Conservation (phyloP, 1,140 invertebrate genomes). For the Drosophila prosaltans region DNA sequence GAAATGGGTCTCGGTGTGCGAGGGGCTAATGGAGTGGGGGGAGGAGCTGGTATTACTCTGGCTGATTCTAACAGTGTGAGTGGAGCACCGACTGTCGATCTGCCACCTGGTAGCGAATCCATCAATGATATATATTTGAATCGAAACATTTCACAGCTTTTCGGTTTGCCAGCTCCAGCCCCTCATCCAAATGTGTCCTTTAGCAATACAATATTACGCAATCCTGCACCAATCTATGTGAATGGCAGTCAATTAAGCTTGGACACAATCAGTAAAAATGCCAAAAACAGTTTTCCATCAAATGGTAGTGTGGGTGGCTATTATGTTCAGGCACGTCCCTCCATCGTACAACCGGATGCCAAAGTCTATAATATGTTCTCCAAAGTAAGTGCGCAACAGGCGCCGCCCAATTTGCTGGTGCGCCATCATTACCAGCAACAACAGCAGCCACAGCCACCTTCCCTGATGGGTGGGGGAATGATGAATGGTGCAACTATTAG, state of each 20-base stretch:
- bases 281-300: slow-evolving; percentile 53
- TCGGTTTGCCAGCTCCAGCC: slow-evolving; percentile 50
- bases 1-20: slow-evolving; percentile 36
- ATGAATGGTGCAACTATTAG: slow-evolving; percentile 46
- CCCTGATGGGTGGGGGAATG: slow-evolving; percentile 19
- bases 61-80: slow-evolving; percentile 39
- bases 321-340: slow-evolving; percentile 66
- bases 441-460: slow-evolving; percentile 28
- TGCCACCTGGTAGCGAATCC: slow-evolving; percentile 55
- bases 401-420: slow-evolving; percentile 59
- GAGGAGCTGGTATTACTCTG: slow-evolving; percentile 4
- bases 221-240: slow-evolving; percentile 69
- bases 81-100: slow-evolving; percentile 24
- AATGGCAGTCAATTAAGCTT: slow-evolving; percentile 67
- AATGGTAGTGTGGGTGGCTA: slow-evolving; percentile 57
- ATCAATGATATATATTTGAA: slow-evolving; percentile 81
- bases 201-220: slow-evolving; percentile 61
- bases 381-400: slow-evolving; percentile 62
- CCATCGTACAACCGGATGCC: slow-evolving; percentile 55
- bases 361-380: slow-evolving; percentile 81
- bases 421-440: slow-evolving; percentile 60
- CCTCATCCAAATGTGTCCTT: slow-evolving; percentile 79
- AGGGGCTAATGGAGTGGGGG: background rate
- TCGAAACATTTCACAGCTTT: slow-evolving; percentile 75
- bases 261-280: slow-evolving; percentile 68